Evolutionary conservation across 2,888 invertebrate species (phyloP), one percentile per base, ranked within the genome.

Genomic region (Nycteola revayana): DNA sequence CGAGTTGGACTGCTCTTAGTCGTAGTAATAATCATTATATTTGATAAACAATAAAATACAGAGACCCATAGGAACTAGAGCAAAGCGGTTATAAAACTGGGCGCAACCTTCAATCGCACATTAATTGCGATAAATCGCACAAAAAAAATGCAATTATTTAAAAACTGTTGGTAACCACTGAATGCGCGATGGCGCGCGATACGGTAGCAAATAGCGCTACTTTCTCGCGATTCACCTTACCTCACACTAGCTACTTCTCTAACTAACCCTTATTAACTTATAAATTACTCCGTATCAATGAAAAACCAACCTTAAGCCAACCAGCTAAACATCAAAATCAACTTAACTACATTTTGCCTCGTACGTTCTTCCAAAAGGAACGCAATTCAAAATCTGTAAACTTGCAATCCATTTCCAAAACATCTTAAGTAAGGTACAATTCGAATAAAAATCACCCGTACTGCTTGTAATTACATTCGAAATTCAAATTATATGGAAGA

Each of bases 121-220:
- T n/a, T n/a, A n/a, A n/a, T n/a, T n/a, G n/a, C n/a, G n/a, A n/a
- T n/a, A n/a, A n/a, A n/a, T n/a, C n/a, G 18, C 3, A 18, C 6
- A 18, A 18, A 18, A 18, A 18, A 18, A 6, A 3, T 5, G 3
- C 6, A 18, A 6, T 18, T 5, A 21, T 21, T 21, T n/a, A n/a
- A n/a, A 21, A 21, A 21, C 7, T 21, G 79, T 78, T 77, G 46
- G 17, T 17, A 31, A 56, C 55, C 63, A 49, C 79, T 78, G 77
- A 45, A 43, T 44, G 31, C 34, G 66, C 70, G 84, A 87, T 87
- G 80, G 86, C 82, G 87, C 83, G 74, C 85, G 86, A 87, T 88
- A 85, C 83, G 76, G 83, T 81, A 87, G 85, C 87, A 86, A 87
- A 86, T 87, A 85, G 83, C 75, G 75, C 81, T 76, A 83, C 85